Base-by-base conservation (phyloP, 2,888 invertebrate genomes). In the Lasioglossum marginatum region DNA sequence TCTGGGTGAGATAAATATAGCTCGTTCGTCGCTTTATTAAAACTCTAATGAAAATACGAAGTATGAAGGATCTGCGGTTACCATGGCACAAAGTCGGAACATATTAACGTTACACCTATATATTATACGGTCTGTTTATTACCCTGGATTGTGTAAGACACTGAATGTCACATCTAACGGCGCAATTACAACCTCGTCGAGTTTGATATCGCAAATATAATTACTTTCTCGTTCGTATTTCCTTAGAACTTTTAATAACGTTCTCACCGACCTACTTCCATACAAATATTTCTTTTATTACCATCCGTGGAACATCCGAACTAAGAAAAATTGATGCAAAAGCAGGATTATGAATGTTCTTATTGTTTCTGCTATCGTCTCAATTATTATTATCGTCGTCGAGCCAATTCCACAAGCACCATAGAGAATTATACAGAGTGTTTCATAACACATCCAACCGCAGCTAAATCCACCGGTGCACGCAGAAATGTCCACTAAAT, bases 401-500 rank as follows among this genome's bases (percentile, higher is more conserved):
- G 8, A 63, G 5, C 16, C 16, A 66, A 19, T 66, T 34, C 66
- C 66, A 19, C 19, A 6, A 34, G 1, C 34, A 19, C 19, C 1
- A 66, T 8, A 34, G 34, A 19, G 66, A 16, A 66, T 66, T 19
- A 34, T 66, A 66, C 34, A 66, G 66, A 31, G 34, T 31, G 66
- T 34, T 34, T 34, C 66, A 66, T 31, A 66, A 66, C 66, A 66
- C 66, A 34, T 6, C 8, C 34, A 66, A 66, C 66, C 66, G 66
- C 34, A 66, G 16, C 66, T 34, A 34, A 66, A 66, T 66, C 66
- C 66, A 34, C 34, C 66, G 4, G 60, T 27, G 19, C 34, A 31
- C 66, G 19, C 19, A 66, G 66, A 34, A 66, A 66, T 34, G 66
- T 66, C 34, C 66, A 66, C 66, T 66, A 66, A 34, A 66, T 19